These are phyloP conservation scores for Drosophila nebulosa DNA, from an alignment of 1,140 invertebrate species.

Conservation along the genomic window DNA sequence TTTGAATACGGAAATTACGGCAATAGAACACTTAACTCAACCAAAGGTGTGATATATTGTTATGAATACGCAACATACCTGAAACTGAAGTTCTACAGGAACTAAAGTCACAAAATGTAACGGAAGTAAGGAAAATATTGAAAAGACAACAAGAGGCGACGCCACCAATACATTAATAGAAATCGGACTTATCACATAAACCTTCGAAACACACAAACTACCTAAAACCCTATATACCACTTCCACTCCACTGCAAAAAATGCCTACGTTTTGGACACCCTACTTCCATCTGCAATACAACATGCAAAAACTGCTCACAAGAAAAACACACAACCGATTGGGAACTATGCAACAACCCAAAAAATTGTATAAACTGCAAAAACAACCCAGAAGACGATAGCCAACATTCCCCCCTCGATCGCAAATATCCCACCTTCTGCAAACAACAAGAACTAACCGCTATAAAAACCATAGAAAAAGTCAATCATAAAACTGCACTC, in stretches of 20 bases:
- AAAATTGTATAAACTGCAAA: too few species aligned
- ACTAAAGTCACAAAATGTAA: constrained; percentile 4
- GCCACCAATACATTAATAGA: background rate
- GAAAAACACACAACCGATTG: too few species aligned
- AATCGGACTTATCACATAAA: background rate
- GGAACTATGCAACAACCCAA: too few species aligned
- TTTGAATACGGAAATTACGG: background rate
- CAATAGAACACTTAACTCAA: background rate
- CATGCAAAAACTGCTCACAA: constrained; percentile 3
- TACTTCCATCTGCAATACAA: constrained; percentile 7
- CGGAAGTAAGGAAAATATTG: background rate
- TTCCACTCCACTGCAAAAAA: constrained; percentile 10
- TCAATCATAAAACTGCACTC: constrained; percentile 6
- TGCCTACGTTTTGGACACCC: constrained; percentile 18
- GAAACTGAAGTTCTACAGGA: background rate
- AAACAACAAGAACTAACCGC: too few species aligned
- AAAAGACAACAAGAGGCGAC: background rate
- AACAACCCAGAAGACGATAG: too few species aligned
- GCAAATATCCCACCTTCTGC: too few species aligned
- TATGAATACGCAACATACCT: background rate
- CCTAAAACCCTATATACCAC: background rate
- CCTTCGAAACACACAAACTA: background rate
- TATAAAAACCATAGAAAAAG: constrained; percentile 14
- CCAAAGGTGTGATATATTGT: background rate
- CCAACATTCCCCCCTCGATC: too few species aligned